Conservation (phyloP, 1,140 invertebrate genomes). For the Hirudo medicinalis region DNA sequence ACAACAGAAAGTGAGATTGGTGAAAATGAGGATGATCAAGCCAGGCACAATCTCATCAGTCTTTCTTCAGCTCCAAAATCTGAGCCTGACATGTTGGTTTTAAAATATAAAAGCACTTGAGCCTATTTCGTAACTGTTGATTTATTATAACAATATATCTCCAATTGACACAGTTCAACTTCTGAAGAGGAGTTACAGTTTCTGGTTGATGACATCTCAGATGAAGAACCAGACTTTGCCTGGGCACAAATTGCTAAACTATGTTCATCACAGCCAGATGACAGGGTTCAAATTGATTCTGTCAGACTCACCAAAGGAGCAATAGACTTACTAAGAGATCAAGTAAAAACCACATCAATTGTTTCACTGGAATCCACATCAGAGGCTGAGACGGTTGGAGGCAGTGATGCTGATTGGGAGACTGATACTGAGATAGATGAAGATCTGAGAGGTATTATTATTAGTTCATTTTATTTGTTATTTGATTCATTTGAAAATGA, state of each 20-base stretch:
- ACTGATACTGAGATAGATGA: slow-evolving; percentile 26
- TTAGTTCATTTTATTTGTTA: neutral
- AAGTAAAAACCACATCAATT: neutral
- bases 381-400: slow-evolving; percentile 24
- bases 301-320: slow-evolving; percentile 16
- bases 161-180: slow-evolving; percentile 6
- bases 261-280: slow-evolving; percentile 1
- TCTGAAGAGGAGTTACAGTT: slow-evolving; percentile 21
- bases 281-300: slow-evolving; percentile 16
- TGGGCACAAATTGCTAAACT: slow-evolving; percentile 13
- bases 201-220: slow-evolving; percentile 21
- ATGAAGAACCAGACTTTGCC: slow-evolving; percentile 19
- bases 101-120: neutral
- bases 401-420: slow-evolving; percentile 20
- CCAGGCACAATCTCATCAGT: slow-evolving; percentile 32
- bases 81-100: slow-evolving; percentile 5
- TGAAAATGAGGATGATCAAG: slow-evolving; percentile 49
- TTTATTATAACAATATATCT: neutral
- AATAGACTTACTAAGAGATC: slow-evolving; percentile 4
- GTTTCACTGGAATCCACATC: slow-evolving; percentile 8
- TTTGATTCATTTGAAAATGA: too few species aligned
- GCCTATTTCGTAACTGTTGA: neutral
- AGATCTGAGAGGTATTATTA: slow-evolving; percentile 13
- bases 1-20: slow-evolving; percentile 46
- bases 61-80: slow-evolving; percentile 7